Conservation (phyloP, 2,797 vertebrate species). For the Sphenopsis melanotis region DNA sequence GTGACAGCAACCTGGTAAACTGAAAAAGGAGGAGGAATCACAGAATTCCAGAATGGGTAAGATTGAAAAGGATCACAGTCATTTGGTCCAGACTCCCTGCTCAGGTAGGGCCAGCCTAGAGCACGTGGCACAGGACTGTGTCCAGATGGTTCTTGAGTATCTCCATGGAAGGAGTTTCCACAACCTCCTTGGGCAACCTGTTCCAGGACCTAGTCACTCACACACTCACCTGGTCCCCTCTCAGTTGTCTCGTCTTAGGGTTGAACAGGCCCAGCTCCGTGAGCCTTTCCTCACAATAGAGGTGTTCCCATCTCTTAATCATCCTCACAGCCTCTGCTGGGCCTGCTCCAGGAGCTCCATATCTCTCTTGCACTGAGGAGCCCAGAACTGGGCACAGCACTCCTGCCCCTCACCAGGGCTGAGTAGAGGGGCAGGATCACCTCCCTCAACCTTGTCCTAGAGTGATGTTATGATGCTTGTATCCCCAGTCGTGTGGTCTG, state of each 20-base stretch:
- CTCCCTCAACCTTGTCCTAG: rapidly evolving
- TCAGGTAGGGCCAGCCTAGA: too few relatives aligned
- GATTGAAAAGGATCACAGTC: too few relatives aligned
- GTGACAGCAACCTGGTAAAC: not conserved
- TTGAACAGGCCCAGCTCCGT: not conserved
- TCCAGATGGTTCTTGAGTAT: too few relatives aligned
- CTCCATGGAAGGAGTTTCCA: too few relatives aligned
- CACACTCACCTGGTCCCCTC: not conserved
- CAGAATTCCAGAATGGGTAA: not conserved
- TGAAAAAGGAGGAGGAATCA: not conserved
- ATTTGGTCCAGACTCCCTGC: too few relatives aligned
- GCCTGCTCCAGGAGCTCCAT: not conserved
- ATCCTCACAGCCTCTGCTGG: rapidly evolving
- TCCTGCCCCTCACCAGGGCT: rapidly evolving
- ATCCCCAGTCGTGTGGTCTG: too few relatives aligned
- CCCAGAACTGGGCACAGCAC: not conserved
- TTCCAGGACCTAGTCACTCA: too few relatives aligned
- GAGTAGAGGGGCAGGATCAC: not conserved
- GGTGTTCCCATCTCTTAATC: rapidly evolving
- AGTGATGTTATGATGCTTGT: too few relatives aligned
- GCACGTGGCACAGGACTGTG: too few relatives aligned
- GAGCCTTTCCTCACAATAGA: rapidly evolving
- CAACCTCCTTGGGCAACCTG: too few relatives aligned
- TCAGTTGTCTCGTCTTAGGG: rapidly evolving
- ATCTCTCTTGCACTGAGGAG: not conserved